Conservation (phyloP, 2,888 invertebrate species). For the Orthosia incerta region DNA sequence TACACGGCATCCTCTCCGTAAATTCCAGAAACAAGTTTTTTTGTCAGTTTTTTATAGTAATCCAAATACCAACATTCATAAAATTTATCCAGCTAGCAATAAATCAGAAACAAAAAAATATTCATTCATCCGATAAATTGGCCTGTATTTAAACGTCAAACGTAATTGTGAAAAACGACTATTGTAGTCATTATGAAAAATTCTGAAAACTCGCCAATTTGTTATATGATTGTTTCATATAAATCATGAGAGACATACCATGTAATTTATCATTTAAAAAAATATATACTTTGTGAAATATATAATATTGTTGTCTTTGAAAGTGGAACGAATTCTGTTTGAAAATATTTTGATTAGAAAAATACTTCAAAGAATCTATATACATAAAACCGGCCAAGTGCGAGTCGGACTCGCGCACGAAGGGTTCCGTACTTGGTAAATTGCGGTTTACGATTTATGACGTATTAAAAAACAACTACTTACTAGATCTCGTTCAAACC, state of each 20-base stretch:
- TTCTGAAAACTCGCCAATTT: conserved; percentile 51
- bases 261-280: conserved; percentile 26
- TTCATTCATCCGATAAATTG: conserved; percentile 36
- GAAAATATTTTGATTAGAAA: conserved; percentile 7
- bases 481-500: too few relatives aligned
- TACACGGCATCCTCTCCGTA: too few relatives aligned
- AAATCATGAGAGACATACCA: conserved; percentile 18
- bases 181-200: conserved; percentile 41
- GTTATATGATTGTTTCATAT: conserved; percentile 41
- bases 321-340: conserved; percentile 13
- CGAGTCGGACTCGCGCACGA: too few relatives aligned
- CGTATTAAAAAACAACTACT: too few relatives aligned
- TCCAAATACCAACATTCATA: background rate
- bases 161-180: conserved; percentile 51
- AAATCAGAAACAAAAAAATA: conserved; percentile 21
- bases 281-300: conserved; percentile 13
- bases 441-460: too few relatives aligned
- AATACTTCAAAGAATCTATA: background rate
- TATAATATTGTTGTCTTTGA: conserved; percentile 38
- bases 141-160: conserved; percentile 23
- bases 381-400: too few relatives aligned
- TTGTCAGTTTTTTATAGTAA: too few relatives aligned
- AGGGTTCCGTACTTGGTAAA: too few relatives aligned
- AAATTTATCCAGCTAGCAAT: background rate
- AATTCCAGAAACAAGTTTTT: too few relatives aligned